Conservation (phyloP, 2,113 vertebrate genomes). For the Rhodinocichla rosea region DNA sequence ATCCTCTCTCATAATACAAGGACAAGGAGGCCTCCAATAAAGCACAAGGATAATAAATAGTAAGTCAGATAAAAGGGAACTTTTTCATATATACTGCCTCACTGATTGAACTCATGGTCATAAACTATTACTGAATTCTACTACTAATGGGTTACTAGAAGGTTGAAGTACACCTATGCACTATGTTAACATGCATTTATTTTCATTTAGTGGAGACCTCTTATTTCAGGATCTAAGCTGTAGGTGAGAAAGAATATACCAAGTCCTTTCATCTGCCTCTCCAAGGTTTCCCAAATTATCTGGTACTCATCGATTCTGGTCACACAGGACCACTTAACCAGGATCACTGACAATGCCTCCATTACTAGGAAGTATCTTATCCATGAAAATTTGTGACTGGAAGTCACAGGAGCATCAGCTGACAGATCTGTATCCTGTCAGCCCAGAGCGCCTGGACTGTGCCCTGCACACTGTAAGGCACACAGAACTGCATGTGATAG, state of each 20-base stretch:
- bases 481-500: neutral
- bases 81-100: neutral
- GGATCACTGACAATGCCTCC: constrained; percentile 36
- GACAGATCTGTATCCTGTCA: neutral
- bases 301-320: neutral
- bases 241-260: neutral
- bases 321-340: neutral
- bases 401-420: neutral
- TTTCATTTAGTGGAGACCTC: neutral
- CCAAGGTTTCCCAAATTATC: neutral
- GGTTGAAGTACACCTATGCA: neutral
- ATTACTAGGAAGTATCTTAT: neutral
- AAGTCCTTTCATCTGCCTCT: neutral
- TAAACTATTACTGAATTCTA: neutral
- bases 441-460: neutral
- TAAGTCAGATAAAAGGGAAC: neutral
- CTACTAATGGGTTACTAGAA: neutral
- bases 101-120: neutral
- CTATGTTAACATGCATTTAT: neutral
- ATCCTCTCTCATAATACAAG: neutral
- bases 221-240: neutral
- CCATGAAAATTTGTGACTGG: neutral
- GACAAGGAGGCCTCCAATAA: neutral
- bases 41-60: neutral
- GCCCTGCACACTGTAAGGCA: neutral